phyloP scores from a whole-genome alignment of 2,888 invertebrate species.

The Thymelicus lineola region DNA sequence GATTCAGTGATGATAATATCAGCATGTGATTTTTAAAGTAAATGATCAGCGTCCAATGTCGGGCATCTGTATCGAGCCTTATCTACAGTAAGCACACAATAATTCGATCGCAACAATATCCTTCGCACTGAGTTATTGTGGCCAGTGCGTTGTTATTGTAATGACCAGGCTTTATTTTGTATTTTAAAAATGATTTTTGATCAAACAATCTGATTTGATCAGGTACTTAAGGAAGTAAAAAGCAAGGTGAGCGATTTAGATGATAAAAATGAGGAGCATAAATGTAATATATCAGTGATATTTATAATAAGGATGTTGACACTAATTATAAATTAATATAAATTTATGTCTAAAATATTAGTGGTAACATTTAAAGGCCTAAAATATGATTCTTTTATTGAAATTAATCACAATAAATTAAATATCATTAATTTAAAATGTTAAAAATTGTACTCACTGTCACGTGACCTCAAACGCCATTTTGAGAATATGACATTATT shows the following conservation, averaged over 20 bases:
- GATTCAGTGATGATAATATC: neutral
- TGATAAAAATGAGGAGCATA: neutral
- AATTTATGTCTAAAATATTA: no score
- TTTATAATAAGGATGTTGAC: no score
- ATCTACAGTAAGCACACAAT: slow-evolving; percentile 40
- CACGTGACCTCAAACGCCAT: no score
- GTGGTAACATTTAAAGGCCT: no score
- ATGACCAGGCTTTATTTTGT: slow-evolving; percentile 28
- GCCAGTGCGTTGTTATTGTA: slow-evolving; percentile 35
- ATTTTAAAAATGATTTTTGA: slow-evolving; percentile 21
- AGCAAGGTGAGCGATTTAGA: neutral
- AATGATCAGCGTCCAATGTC: neutral
- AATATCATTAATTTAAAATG: no score
- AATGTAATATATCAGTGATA: no score
- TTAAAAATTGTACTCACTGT: no score
- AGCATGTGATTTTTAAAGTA: neutral
- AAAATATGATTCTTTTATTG: no score
- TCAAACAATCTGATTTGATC: slow-evolving; percentile 9
- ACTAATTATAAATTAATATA: no score
- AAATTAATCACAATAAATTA: no score
- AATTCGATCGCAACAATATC: slow-evolving; percentile 35
- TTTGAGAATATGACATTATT: no score
- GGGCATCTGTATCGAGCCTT: slow-evolving; percentile 11
- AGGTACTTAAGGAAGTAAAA: neutral
- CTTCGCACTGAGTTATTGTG: slow-evolving; percentile 34